Base-by-base conservation (phyloP, 2,797 vertebrate species). In the Tachyglossus aculeatus region DNA sequence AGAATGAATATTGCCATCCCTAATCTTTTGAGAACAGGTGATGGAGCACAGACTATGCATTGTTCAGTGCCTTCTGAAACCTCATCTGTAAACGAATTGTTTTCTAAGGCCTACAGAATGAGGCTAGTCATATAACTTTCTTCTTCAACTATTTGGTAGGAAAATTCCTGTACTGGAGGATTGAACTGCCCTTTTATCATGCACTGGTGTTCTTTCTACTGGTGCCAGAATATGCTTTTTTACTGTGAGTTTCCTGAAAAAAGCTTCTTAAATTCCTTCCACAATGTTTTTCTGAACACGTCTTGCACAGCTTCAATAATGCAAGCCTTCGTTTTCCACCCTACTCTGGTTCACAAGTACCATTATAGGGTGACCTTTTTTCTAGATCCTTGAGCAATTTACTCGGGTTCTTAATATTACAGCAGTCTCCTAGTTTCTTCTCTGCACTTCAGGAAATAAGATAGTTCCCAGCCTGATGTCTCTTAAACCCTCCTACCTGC, bases 401-500 rank as follows among this genome's bases (percentile, higher is more conserved):
- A 43, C 44, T 63, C 71, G 7, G 12, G 22, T 48, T 57, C 40
- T 34, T 53, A 56, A 40, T 55, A 64, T 47, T 47, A 57, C 2
- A 76, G 45, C 31, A 68, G 57, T 71, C 58, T 61, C 60, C 66
- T 78, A 44, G 64, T 71, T 48, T 71, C 66, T 72, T 48, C 53
- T 56, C 55, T 21, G 50, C 40, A 58, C 74, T 78, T 87, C 55
- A 74, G 54, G 57, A 90, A 83, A 86, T 43, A 80, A 33, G 84
- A 36, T 14, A 67, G 45, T 48, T 87, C 63, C 75, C 70, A 77
- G 66, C 34, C 76, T 72, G 67, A 82, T 18, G 40, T 55, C 73
- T 71, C 65, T 66, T 58, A 61, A 51, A 58, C 53, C 14, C 45
- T 59, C 40, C 33, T 57, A 62, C 80, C 72, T 40, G 50, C 68